A percentile compares a stretch with the other conserved stretches of the same genome.
phyloP scores from a whole-genome alignment of 30 jellyfish, hydroid and myxozoan genomes.

The Aurelia sp. region DNA sequence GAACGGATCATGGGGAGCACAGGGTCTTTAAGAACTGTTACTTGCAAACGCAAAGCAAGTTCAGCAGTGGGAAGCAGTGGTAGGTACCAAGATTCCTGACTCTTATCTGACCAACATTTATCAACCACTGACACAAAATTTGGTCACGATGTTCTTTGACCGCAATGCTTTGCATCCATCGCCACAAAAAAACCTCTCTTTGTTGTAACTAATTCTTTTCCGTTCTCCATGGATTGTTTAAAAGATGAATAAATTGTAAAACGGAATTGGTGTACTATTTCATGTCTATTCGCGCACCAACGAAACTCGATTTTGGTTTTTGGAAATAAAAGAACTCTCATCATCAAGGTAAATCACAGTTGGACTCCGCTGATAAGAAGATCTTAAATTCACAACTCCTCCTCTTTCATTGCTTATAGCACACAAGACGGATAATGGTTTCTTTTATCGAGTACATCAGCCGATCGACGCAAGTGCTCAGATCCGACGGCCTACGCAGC shows the following conservation, averaged over 20 bases:
- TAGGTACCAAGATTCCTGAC: too few relatives aligned
- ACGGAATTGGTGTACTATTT: not conserved
- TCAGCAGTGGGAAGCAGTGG: too few relatives aligned
- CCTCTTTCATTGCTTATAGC: constrained; percentile 59
- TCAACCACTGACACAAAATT: too few relatives aligned
- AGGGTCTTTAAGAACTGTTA: too few relatives aligned
- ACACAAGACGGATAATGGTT: constrained; percentile 51
- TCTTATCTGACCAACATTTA: too few relatives aligned
- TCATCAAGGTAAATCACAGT: constrained; percentile 50
- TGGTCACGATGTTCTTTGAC: too few relatives aligned
- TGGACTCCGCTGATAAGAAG: constrained; percentile 51
- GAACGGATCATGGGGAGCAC: too few relatives aligned
- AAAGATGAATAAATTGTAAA: not conserved
- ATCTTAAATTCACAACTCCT: constrained; percentile 41
- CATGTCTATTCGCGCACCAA: not conserved
- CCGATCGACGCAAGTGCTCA: constrained; percentile 5
- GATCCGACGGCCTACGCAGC: too few relatives aligned
- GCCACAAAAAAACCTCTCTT: too few relatives aligned
- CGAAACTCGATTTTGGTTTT: constrained; percentile 30
- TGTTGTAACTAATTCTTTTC: not conserved
- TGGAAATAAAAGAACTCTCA: constrained; percentile 20
- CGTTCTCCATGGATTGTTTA: not conserved
- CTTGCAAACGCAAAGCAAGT: too few relatives aligned
- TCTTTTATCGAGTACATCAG: constrained; percentile 22
- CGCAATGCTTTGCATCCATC: too few relatives aligned